These are phyloP conservation scores for Paratrypauchen microcephalus DNA, from an alignment of 2,797 vertebrate genomes.

Conservation along the genomic window DNA sequence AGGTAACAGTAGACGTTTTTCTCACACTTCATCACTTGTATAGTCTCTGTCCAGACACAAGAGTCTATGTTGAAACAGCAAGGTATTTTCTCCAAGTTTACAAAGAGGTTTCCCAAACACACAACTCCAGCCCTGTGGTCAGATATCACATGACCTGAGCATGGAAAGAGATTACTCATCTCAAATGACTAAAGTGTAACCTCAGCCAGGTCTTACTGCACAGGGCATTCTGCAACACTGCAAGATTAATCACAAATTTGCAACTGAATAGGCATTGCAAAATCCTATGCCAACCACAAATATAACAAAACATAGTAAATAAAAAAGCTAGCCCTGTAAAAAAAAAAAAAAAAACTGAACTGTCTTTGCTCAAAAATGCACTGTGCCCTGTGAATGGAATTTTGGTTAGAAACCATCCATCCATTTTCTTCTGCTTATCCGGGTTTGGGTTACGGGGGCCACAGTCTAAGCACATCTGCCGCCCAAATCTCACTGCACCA, in stretches of 20 bases:
- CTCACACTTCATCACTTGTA: constrained; percentile 19
- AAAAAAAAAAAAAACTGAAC: background rate
- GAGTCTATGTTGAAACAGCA: constrained; percentile 30
- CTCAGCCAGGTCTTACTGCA: constrained; percentile 48
- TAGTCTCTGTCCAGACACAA: constrained; percentile 26
- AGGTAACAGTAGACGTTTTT: constrained; percentile 32
- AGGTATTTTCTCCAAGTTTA: constrained; percentile 21
- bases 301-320: too few species aligned
- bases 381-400: too few species aligned
- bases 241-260: background rate
- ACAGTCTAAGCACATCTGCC: too few species aligned
- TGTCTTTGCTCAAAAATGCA: too few species aligned
- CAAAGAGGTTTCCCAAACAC: constrained; percentile 37
- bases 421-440: too few species aligned
- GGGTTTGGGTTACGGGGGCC: too few species aligned
- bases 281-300: too few species aligned
- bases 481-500: too few species aligned
- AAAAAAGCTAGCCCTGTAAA: background rate
- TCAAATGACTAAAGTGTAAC: constrained; percentile 44
- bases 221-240: constrained; percentile 12
- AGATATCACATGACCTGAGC: constrained; percentile 47
- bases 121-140: constrained; percentile 37
- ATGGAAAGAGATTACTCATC: constrained; percentile 21
- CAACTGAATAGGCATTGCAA: background rate
- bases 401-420: too few species aligned